A percentile compares a stretch with the other conserved stretches of the same genome.
phyloP scores from a whole-genome alignment of 2,888 invertebrate genomes.

The Neuroscelio doddi region DNA sequence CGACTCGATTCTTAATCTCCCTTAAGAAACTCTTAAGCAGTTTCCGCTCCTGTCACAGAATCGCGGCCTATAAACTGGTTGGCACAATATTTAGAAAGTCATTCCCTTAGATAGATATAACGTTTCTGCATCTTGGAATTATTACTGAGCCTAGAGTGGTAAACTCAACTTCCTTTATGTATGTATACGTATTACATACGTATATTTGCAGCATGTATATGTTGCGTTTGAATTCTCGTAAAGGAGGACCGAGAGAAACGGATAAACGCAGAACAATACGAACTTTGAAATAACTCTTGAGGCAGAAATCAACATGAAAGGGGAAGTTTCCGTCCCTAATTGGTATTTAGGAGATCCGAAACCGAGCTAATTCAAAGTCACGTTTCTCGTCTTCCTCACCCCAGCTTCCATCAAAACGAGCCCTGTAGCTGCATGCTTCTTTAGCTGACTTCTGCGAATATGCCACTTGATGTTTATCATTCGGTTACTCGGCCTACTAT shows the following conservation, averaged over 20 bases:
- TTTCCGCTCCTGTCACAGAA: constrained; percentile 44
- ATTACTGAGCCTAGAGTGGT: constrained; percentile 57
- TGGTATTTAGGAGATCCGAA: constrained; percentile 71
- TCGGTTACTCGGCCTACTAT: constrained; percentile 54
- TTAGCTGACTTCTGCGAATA: constrained; percentile 50
- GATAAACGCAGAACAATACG: constrained; percentile 64
- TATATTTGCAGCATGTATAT: constrained; percentile 38
- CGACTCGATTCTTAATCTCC: constrained; percentile 46
- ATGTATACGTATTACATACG: constrained; percentile 27
- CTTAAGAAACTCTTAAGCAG: constrained; percentile 34
- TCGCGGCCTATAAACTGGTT: constrained; percentile 46
- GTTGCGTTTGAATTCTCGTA: constrained; percentile 39
- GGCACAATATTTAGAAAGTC: constrained; percentile 61
- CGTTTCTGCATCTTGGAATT: constrained; percentile 56
- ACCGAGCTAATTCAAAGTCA: constrained; percentile 60
- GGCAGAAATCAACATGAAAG: constrained; percentile 69
- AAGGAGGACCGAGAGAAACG: constrained; percentile 40
- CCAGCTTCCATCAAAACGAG: constrained; percentile 38
- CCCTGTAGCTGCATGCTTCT: constrained; percentile 37
- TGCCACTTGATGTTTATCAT: constrained; percentile 65
- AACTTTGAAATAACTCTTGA: constrained; percentile 68
- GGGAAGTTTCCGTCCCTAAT: constrained; percentile 70
- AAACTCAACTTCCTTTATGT: constrained; percentile 47
- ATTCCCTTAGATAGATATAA: constrained; percentile 47
- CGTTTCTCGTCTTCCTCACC: constrained; percentile 47